Evolutionary conservation across 2,797 vertebrate genomes (phyloP).

Genomic region (Petrocephalus schoutedeni): DNA sequence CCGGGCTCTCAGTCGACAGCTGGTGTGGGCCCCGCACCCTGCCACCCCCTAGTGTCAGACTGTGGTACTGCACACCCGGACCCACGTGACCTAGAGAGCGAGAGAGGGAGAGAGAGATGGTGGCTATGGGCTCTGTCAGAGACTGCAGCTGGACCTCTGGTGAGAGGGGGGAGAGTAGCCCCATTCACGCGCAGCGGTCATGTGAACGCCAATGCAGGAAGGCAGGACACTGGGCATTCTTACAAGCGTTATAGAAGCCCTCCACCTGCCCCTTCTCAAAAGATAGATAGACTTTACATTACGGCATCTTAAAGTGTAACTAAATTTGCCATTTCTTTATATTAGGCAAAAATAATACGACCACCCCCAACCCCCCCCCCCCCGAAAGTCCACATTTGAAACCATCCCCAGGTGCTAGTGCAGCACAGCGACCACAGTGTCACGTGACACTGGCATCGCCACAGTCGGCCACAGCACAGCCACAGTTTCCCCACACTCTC

Average conservation of each 20-base stretch:
- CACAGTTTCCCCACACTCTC: not conserved
- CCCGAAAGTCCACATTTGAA: not conserved
- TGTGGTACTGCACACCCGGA: constrained; percentile 26
- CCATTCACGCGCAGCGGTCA: not conserved
- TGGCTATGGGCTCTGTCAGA: not conserved
- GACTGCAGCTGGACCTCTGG: not conserved
- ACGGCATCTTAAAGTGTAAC: not conserved
- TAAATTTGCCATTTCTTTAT: not conserved
- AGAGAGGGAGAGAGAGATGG: not conserved
- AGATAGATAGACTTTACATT: not conserved
- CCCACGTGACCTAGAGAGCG: constrained; percentile 30
- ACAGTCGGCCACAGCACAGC: not conserved
- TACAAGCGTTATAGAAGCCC: not conserved
- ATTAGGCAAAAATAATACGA: not conserved
- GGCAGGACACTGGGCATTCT: not conserved
- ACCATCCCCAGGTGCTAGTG: not conserved
- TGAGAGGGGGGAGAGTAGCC: not conserved
- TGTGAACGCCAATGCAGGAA: not conserved
- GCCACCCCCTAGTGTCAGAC: constrained; percentile 29
- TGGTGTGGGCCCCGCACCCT: not conserved
- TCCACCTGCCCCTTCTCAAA: not conserved
- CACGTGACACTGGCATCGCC: not conserved
- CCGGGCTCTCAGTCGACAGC: constrained; percentile 11
- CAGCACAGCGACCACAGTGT: not conserved
- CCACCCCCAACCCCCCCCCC: too few species aligned